Base-by-base conservation (phyloP, 2,797 vertebrate species). In the Oryzias dopingdopingensis region DNA sequence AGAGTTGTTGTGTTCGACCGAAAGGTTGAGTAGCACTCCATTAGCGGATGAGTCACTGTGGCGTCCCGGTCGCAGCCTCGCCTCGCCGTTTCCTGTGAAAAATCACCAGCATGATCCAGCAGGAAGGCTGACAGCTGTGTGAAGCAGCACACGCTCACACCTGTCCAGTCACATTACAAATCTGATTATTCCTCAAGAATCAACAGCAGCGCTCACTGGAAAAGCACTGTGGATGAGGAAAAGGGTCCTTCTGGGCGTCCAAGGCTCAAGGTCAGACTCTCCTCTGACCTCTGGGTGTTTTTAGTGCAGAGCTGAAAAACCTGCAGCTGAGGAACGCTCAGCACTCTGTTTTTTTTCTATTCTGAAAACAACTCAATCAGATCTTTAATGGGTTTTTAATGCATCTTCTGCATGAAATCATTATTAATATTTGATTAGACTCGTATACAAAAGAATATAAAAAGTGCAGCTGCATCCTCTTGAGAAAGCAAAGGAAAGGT, bases 61-160 rank as follows among this genome's bases (percentile, higher is more conserved):
- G 52, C 14, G 15, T 68, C 65, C 45, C 42, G 44, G 74, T 80
- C 69, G 59, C 64, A 43, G 42, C 52, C 64, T 70, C 63, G 15
- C 50, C 45, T 56, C 6, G n/a, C 37, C 67, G 46, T 23, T 62
- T 51, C 6, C 49, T 14, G 47, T 81, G 83, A 87, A 75, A 76
- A 80, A 83, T 81, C 63, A 71, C 76, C n/a, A 2, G 24, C 3
- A 41, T 82, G 82, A 84, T 85, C 49, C 17, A 6, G 18, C 42
- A 14, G 72, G 81, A 86, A 62, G 76, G 80, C 74, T 67, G 80
- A 83, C 87, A 87, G 85, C 80, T 89, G 87, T 76, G 81, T 79
- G 62, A 76, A 76, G 72, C 64, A 41, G 64, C 70, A 48, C 83
- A 67, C 72, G 40, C 77, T 84, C 66, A 59, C 79, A 86, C 82